These are phyloP conservation scores for Cremastinae sp. DNA, from an alignment of 2,888 invertebrate genomes.

Conservation along the genomic window DNA sequence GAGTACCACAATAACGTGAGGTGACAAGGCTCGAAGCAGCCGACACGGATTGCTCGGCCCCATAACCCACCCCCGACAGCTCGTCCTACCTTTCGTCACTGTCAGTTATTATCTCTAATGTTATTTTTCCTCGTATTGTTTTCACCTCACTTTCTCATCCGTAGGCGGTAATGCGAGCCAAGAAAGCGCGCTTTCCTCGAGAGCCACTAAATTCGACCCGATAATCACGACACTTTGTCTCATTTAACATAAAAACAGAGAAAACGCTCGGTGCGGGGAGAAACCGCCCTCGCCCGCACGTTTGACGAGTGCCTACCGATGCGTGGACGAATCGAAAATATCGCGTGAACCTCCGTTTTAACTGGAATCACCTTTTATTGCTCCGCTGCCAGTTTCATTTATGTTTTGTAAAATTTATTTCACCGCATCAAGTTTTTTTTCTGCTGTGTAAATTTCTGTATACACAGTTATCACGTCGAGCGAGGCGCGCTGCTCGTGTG, in stretches of 20 bases:
- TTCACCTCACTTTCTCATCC: conserved; percentile 23
- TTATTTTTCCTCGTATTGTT: conserved; percentile 8
- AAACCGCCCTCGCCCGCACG: conserved; percentile 38
- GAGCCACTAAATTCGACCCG: conserved; percentile 20
- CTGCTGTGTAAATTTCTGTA: too few species aligned
- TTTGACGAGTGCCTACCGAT: conserved; percentile 6
- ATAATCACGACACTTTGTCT: conserved; percentile 36
- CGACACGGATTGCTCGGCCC: conserved; percentile 69
- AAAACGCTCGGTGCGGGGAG: conserved; percentile 18
- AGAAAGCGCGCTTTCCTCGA: conserved; percentile 12
- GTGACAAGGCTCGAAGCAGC: conserved; percentile 68
- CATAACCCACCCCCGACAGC: conserved; percentile 71
- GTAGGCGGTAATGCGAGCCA: conserved; percentile 7
- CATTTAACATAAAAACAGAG: conserved; percentile 31
- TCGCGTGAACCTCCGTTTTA: too few species aligned
- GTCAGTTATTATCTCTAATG: conserved; percentile 6
- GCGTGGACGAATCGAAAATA: too few species aligned
- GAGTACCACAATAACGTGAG: conserved; percentile 65
- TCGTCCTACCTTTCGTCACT: conserved; percentile 29
- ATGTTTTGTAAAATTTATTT: too few species aligned
- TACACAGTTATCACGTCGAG: too few species aligned
- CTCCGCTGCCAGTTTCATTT: too few species aligned
- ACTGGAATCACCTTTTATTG: too few species aligned
- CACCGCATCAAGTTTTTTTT: too few species aligned
- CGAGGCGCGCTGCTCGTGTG: too few species aligned